phyloP scores from a whole-genome alignment of 2,888 invertebrate species.

The Willowsia nigromaculata region DNA sequence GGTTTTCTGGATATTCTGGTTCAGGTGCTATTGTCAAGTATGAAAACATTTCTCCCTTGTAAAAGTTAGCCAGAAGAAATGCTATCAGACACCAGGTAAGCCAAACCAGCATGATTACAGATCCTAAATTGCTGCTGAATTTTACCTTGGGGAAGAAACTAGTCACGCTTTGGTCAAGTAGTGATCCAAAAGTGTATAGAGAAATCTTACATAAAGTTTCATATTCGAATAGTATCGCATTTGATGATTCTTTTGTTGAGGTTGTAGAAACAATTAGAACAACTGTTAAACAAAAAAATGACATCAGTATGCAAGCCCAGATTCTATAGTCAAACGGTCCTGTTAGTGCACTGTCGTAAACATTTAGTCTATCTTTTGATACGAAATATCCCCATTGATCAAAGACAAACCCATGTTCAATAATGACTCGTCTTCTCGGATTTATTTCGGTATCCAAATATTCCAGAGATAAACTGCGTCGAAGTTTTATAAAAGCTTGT shows the following conservation, averaged over 20 bases:
- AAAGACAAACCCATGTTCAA: constrained; percentile 39
- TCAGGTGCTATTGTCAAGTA: constrained; percentile 32
- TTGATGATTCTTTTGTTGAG: background rate
- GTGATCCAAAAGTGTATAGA: background rate
- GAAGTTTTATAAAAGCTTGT: background rate
- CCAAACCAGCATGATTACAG: background rate
- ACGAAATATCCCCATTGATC: constrained; percentile 54
- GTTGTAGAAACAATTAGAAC: too few relatives aligned
- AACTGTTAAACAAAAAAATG: background rate
- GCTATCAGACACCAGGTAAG: background rate
- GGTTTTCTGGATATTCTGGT: constrained; percentile 7
- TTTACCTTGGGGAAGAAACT: background rate
- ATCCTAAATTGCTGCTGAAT: too few relatives aligned
- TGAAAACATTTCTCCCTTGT: constrained; percentile 46
- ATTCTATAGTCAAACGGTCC: constrained; percentile 28
- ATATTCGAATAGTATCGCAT: too few relatives aligned
- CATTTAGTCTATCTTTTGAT: background rate
- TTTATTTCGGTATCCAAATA: background rate
- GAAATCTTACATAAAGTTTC: background rate
- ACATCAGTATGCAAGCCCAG: constrained; percentile 37
- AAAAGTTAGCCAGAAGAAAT: constrained; percentile 5
- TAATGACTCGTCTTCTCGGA: background rate
- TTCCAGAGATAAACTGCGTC: background rate
- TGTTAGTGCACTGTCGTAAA: background rate
- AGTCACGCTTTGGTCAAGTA: constrained; percentile 16